Evolutionary conservation across 1,140 invertebrate genomes (phyloP).

Genomic region (Sweltsa coloradensis): DNA sequence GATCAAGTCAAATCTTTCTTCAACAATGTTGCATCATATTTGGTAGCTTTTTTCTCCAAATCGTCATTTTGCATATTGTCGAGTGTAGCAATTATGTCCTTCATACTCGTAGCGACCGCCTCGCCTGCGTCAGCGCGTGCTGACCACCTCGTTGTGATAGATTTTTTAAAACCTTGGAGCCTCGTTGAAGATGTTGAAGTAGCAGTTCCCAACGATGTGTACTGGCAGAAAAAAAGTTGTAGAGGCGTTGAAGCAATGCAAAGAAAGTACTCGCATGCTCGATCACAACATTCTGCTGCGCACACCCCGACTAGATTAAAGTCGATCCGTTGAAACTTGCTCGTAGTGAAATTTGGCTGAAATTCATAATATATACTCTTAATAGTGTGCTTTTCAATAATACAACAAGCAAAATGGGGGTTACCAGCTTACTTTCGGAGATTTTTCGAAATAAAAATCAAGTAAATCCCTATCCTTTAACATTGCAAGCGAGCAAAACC

Average conservation of each 20-base stretch:
- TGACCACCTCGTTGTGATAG: slow-evolving; percentile 17
- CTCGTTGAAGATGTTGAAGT: slow-evolving; percentile 1
- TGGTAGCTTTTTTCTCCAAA: background rate
- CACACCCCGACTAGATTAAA: slow-evolving; percentile 12
- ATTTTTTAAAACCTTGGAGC: slow-evolving; percentile 9
- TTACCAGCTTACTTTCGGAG: too few relatives aligned
- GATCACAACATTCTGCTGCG: slow-evolving; percentile 7
- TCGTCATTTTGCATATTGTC: background rate
- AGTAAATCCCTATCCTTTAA: too few relatives aligned
- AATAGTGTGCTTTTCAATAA: too few relatives aligned
- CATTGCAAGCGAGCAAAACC: too few relatives aligned
- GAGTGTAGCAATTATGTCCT: background rate
- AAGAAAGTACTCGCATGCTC: slow-evolving; percentile 16
- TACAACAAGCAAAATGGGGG: too few relatives aligned
- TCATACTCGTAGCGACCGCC: background rate
- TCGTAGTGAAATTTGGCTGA: too few relatives aligned
- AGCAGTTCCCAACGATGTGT: slow-evolving; percentile 18
- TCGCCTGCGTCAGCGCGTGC: slow-evolving; percentile 14
- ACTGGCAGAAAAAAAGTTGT: slow-evolving; percentile 22
- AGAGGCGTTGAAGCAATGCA: slow-evolving; percentile 19
- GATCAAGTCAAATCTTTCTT: slow-evolving; percentile 5
- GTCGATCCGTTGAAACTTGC: too few relatives aligned
- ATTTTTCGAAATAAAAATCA: too few relatives aligned
- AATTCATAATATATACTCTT: too few relatives aligned
- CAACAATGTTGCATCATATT: slow-evolving; percentile 8